phyloP scores from a whole-genome alignment of 2,888 invertebrate species.

The Rhodophaea formosa region DNA sequence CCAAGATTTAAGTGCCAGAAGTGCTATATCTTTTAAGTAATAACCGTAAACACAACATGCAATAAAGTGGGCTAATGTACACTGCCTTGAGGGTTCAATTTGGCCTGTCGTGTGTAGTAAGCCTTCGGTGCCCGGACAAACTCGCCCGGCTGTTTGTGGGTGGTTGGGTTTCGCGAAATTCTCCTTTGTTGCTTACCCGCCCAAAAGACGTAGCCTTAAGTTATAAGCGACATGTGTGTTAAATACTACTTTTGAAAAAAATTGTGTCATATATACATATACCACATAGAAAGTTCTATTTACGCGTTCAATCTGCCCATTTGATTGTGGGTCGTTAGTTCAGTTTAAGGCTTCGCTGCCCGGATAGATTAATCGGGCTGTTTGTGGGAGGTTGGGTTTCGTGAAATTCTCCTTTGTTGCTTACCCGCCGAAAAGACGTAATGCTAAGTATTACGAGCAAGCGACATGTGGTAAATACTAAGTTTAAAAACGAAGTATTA shows the following conservation, averaged over 20 bases:
- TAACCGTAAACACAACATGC: slow-evolving; percentile 6
- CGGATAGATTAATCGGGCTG: slow-evolving; percentile 61
- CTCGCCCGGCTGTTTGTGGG: slow-evolving; percentile 68
- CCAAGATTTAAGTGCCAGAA: too few species aligned
- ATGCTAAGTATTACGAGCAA: slow-evolving; percentile 23
- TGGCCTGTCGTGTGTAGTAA: slow-evolving; percentile 32
- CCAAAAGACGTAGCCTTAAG: slow-evolving; percentile 29
- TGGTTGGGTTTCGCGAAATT: slow-evolving; percentile 71
- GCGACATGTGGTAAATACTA: neutral
- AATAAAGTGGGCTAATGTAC: slow-evolving; percentile 9
- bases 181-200: slow-evolving; percentile 74
- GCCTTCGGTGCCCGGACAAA: slow-evolving; percentile 67
- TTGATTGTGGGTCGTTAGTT: slow-evolving; percentile 71
- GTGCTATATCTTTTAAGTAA: neutral
- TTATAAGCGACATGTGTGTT: slow-evolving; percentile 13
- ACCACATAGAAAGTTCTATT: neutral
- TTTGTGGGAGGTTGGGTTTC: slow-evolving; percentile 74
- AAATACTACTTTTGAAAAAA: neutral
- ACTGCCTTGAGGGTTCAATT: slow-evolving; percentile 36
- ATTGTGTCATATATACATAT: neutral
- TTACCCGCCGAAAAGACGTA: slow-evolving; percentile 48
- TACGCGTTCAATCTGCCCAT: too few species aligned
- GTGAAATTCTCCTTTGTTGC: slow-evolving; percentile 75
- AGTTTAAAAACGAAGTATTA: too few species aligned
- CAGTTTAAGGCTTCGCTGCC: slow-evolving; percentile 62